Conservation (phyloP, 2,797 vertebrate species). For the Epinephelus coioides region DNA sequence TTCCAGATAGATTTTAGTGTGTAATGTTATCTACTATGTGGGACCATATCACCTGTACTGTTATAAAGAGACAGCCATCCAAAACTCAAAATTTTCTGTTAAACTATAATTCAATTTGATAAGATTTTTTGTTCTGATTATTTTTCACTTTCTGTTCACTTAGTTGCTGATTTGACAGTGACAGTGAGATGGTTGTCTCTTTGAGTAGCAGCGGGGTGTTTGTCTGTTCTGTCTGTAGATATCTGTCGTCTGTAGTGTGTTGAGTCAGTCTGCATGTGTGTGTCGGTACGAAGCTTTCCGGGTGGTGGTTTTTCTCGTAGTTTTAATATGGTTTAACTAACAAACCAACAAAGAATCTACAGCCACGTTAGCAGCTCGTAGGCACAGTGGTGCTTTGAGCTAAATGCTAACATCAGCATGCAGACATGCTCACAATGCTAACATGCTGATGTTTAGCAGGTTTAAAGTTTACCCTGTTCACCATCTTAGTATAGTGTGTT, state of each 20-base stretch:
- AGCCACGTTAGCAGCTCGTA: neutral
- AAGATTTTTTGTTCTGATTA: neutral
- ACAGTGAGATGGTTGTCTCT: constrained; percentile 68
- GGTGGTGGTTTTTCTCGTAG: constrained; percentile 67
- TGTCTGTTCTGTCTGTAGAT: constrained; percentile 67
- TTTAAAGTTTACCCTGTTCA: no score
- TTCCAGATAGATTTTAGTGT: constrained; percentile 45
- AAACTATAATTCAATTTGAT: neutral
- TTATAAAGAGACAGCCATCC: constrained; percentile 72
- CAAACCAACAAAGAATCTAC: neutral
- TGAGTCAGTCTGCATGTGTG: constrained; percentile 72
- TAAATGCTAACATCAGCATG: constrained; percentile 3
- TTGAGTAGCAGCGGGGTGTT: constrained; percentile 62
- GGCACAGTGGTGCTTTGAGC: neutral
- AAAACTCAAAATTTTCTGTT: neutral
- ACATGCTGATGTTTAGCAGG: constrained; percentile 12
- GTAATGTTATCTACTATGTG: constrained; percentile 40
- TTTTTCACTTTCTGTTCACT: neutral
- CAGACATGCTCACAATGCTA: neutral
- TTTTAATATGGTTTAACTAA: constrained; percentile 41
- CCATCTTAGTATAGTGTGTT: neutral
- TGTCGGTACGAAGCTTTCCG: constrained; percentile 63
- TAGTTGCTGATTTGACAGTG: neutral
- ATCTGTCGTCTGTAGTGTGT: constrained; percentile 50
- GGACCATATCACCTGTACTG: constrained; percentile 48